Evolutionary conservation across 1,140 invertebrate species (phyloP).

Genomic region (Oreohelix idahoensis): DNA sequence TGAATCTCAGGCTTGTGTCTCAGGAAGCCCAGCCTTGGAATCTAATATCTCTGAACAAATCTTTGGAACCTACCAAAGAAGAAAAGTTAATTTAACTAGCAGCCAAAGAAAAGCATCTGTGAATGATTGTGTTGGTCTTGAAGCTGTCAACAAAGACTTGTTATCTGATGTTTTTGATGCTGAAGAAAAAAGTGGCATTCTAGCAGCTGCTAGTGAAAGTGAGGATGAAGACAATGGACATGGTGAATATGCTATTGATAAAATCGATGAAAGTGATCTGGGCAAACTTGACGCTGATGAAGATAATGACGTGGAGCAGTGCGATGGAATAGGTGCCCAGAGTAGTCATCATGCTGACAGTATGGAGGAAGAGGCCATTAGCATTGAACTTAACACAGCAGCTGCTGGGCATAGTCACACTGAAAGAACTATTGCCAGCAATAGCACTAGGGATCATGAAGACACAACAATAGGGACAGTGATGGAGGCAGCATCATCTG

Average conservation of each 20-base stretch:
- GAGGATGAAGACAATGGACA: neutral
- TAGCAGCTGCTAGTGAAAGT: neutral
- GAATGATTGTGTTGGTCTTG: neutral
- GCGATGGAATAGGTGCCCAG: neutral
- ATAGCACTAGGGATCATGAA: neutral
- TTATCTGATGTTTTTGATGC: neutral
- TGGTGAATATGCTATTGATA: neutral
- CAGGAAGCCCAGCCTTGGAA: neutral
- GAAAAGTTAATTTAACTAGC: neutral
- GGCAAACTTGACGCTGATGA: constrained; percentile 3
- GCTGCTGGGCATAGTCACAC: neutral
- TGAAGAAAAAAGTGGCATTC: neutral
- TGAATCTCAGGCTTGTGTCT: neutral
- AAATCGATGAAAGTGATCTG: constrained; percentile 1
- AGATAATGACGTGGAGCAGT: neutral
- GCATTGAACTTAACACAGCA: neutral
- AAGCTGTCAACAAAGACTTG: neutral
- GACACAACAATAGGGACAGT: neutral
- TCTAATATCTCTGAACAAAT: neutral
- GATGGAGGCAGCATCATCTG: neutral
- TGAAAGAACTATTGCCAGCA: neutral
- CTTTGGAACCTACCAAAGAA: neutral
- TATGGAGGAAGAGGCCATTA: neutral
- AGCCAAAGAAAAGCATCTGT: neutral
- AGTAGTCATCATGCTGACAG: neutral